phyloP scores from a whole-genome alignment of 2,888 invertebrate species.

The Torymus aiolomorphi region DNA sequence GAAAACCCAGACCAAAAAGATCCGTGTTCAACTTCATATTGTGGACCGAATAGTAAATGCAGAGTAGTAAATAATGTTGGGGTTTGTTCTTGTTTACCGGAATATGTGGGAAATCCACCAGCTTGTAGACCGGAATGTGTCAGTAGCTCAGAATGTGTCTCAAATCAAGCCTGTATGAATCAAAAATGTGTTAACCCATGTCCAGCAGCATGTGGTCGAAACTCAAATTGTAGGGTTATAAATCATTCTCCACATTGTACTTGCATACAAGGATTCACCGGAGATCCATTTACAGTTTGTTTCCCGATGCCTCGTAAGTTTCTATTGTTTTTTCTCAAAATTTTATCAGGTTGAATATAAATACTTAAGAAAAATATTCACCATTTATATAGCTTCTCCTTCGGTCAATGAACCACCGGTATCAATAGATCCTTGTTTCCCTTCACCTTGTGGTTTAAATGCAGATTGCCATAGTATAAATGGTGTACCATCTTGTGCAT shows the following conservation, averaged over 20 bases:
- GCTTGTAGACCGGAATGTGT: constrained; percentile 84
- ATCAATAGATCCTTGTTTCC: constrained; percentile 83
- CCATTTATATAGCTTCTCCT: constrained; percentile 74
- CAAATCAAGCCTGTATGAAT: constrained; percentile 81
- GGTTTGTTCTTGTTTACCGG: constrained; percentile 78
- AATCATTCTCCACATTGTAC: constrained; percentile 82
- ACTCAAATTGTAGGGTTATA: constrained; percentile 81
- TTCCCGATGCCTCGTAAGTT: constrained; percentile 74
- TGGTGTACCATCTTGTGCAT: constrained; percentile 88
- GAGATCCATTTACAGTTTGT: constrained; percentile 80
- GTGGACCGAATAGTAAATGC: constrained; percentile 78
- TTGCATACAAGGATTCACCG: constrained; percentile 79
- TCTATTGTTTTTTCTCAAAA: not conserved
- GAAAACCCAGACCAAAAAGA: constrained; percentile 69
- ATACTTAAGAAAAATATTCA: not conserved
- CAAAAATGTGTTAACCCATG: constrained; percentile 84
- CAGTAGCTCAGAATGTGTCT: constrained; percentile 81
- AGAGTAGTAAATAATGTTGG: constrained; percentile 81
- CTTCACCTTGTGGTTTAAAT: constrained; percentile 90
- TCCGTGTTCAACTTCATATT: constrained; percentile 83
- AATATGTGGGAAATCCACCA: constrained; percentile 80
- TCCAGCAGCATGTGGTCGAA: constrained; percentile 84
- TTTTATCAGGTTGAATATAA: not conserved
- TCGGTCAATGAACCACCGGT: constrained; percentile 62
- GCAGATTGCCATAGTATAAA: constrained; percentile 88